Conservation (phyloP, 2,888 invertebrate species). For the Eupithecia dodoneata region DNA sequence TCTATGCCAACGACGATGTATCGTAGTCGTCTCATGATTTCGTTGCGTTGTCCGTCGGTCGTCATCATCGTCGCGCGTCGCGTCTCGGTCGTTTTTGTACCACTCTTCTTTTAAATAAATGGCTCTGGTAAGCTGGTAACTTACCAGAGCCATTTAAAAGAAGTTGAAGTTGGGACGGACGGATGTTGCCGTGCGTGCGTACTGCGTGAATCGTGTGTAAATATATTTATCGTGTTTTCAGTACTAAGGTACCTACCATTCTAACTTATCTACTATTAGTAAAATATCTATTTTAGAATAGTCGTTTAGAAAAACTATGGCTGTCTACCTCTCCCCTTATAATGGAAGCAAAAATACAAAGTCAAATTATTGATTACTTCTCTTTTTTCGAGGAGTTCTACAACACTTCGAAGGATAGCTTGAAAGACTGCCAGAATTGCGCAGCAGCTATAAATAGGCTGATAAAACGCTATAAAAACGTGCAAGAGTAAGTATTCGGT, state of each 20-base stretch:
- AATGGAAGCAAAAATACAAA: slow-evolving; percentile 81
- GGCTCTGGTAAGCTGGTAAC: no score
- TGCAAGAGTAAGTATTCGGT: slow-evolving; percentile 74
- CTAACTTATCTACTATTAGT: background rate
- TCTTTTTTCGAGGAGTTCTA: slow-evolving; percentile 79
- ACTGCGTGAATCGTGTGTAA: background rate
- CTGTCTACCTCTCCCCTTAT: slow-evolving; percentile 48
- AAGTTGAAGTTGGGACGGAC: no score
- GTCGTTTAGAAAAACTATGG: slow-evolving; percentile 21
- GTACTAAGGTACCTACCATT: background rate
- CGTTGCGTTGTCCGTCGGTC: no score
- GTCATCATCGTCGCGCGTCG: no score
- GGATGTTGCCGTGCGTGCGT: no score
- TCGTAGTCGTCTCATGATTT: no score
- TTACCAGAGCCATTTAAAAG: no score
- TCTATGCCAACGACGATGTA: no score
- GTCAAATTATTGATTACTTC: slow-evolving; percentile 81
- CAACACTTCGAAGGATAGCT: slow-evolving; percentile 72
- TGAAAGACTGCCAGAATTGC: slow-evolving; percentile 80
- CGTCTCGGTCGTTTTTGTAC: no score
- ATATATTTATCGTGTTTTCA: background rate
- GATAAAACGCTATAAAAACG: slow-evolving; percentile 78
- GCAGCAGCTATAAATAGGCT: slow-evolving; percentile 80
- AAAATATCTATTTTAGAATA: background rate
- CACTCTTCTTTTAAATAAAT: no score